Evolutionary conservation across 2,113 vertebrate species (phyloP), one percentile per base, ranked within the genome.

Genomic region (Melospiza melodia): DNA sequence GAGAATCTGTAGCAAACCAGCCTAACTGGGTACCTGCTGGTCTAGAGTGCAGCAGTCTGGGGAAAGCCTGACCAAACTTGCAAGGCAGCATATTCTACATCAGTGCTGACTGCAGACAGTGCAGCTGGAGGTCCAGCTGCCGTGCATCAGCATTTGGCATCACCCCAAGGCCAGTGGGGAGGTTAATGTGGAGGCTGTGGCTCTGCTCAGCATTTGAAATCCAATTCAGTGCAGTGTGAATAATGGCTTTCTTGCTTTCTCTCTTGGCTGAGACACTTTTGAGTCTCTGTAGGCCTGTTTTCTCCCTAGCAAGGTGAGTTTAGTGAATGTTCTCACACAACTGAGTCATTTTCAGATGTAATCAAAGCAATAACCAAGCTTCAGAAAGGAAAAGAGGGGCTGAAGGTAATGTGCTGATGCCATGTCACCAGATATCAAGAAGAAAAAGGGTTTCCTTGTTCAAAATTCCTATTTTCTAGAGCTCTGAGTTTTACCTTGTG

Each of bases 161-260:
- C 68, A 35, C 25, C 57, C 49, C 69, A 30, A 73, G 71, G 69
- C 44, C 57, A 33, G 8, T 3, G 25, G n/a, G 46, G 33, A 79
- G 41, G 37, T 25, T 73, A 46, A 0, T 3, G 44, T 49, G 63
- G 55, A 67, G 33, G 44, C 57, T 0, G 0, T 44, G 51, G 48
- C 71, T 79, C 59, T 62, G 46, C 55, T 62, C 52, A 55, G 48
- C 31, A 7, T 66, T 90, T 73, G 62, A 69, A 76, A 61, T 55
- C 31, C 14, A 20, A 0, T 59, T 59, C 57, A 44, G 33, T 35
- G 25, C 35, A 37, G 41, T 18, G 37, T 22, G 49, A 76, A 65
- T 62, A 30, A 73, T 62, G 39, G 6, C 17, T 23, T 49, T 37
- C 27, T 27, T 89, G 33, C 48, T 69, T 63, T 61, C 44, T 5